Evolutionary conservation across 2,797 vertebrate genomes (phyloP).

Genomic region (Amphiprion clarkii): DNA sequence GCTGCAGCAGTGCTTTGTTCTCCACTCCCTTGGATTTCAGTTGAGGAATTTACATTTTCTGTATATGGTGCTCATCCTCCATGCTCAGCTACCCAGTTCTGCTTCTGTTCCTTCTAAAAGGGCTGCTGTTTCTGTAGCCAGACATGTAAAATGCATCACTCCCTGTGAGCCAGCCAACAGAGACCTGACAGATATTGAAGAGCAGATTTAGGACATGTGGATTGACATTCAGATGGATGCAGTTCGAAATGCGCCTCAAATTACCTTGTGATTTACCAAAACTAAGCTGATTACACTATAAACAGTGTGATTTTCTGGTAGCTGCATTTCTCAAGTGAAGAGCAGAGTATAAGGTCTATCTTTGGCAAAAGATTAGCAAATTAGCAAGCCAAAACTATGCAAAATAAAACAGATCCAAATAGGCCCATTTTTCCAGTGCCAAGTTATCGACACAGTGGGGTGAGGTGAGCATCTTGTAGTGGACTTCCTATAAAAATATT

Average conservation of each 20-base stretch:
- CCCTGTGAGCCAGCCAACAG: neutral
- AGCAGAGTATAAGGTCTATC: neutral
- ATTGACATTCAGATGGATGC: slow-evolving; percentile 42
- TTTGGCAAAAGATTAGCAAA: neutral
- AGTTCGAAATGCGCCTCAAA: slow-evolving; percentile 36
- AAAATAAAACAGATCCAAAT: slow-evolving; percentile 7
- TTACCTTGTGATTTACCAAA: slow-evolving; percentile 36
- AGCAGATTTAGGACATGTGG: slow-evolving; percentile 33
- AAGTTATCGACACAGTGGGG: no score
- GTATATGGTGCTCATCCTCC: neutral
- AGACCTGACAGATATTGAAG: slow-evolving; percentile 18
- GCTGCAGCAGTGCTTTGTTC: neutral
- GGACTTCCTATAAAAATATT: no score
- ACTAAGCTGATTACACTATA: slow-evolving; percentile 53
- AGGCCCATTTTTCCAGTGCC: no score
- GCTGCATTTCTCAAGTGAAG: slow-evolving; percentile 3
- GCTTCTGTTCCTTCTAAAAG: neutral
- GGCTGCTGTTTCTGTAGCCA: neutral
- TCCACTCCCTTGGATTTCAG: slow-evolving; percentile 3
- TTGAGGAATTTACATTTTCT: slow-evolving; percentile 9
- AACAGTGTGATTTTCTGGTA: slow-evolving; percentile 30
- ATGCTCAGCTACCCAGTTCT: neutral
- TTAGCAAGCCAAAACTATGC: neutral
- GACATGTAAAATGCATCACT: slow-evolving; percentile 23
- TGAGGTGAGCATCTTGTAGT: no score